Evolutionary conservation across 2,113 vertebrate genomes (phyloP).

Genomic region (Tricholaema leucomelas): DNA sequence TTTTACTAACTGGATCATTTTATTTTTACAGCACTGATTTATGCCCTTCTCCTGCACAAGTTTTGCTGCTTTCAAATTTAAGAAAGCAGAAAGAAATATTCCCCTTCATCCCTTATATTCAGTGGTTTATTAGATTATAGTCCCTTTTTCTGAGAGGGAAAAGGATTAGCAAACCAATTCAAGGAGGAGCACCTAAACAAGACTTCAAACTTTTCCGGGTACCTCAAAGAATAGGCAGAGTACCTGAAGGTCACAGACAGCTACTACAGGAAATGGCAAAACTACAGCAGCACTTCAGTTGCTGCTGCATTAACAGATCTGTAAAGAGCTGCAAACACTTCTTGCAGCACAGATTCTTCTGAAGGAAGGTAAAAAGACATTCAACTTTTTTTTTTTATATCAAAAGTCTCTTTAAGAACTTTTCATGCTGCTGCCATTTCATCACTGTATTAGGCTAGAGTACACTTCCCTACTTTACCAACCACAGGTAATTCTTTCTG

Average conservation of each 20-base stretch:
- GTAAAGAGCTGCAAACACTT: not conserved
- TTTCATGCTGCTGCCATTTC: not conserved
- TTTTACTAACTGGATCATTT: not conserved
- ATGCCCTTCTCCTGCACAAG: not conserved
- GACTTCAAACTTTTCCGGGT: not conserved
- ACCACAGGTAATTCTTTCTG: not conserved
- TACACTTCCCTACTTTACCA: not conserved
- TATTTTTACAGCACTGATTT: not conserved
- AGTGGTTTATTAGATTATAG: not conserved
- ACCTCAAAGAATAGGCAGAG: not conserved
- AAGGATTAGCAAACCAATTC: not conserved
- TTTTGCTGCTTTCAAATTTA: not conserved
- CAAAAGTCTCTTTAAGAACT: not conserved
- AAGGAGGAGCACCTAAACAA: not conserved
- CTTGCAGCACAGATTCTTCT: not conserved
- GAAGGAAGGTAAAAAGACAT: not conserved
- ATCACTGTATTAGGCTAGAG: not conserved
- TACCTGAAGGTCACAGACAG: not conserved
- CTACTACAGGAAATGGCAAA: not conserved
- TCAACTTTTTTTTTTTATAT: not conserved
- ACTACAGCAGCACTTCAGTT: not conserved
- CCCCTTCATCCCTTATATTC: not conserved
- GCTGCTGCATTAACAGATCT: not conserved
- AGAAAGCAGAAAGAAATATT: not conserved
- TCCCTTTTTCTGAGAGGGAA: not conserved